phyloP scores from a whole-genome alignment of 2,797 vertebrate genomes.

The Mastacembelus armatus region DNA sequence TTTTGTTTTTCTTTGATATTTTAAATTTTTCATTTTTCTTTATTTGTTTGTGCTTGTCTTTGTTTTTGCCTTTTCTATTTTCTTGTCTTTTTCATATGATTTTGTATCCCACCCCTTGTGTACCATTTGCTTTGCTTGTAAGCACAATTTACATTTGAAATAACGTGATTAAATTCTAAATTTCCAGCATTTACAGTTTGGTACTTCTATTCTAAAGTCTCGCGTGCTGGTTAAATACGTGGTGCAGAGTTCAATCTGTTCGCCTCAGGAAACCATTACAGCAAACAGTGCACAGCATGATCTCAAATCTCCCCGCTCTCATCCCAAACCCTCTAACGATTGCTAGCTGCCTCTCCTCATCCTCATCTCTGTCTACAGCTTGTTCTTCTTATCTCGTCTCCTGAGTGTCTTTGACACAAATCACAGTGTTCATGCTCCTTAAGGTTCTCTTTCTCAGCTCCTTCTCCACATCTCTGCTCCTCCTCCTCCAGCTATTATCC shows the following conservation, averaged over 20 bases:
- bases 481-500: not conserved
- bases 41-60: constrained; percentile 39
- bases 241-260: constrained; percentile 45
- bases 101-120: constrained; percentile 41
- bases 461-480: not conserved
- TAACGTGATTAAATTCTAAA: constrained; percentile 45
- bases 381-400: no score
- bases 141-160: constrained; percentile 75
- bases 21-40: constrained; percentile 62
- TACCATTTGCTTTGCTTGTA: constrained; percentile 66
- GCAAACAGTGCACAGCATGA: constrained; percentile 45
- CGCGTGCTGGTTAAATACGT: constrained; percentile 26
- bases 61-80: constrained; percentile 20
- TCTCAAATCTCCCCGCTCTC: constrained; percentile 39
- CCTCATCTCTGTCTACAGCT: constrained; percentile 1
- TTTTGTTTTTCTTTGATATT: constrained; percentile 43
- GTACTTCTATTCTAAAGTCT: not conserved
- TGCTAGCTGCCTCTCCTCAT: not conserved
- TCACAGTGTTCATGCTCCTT: not conserved
- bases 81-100: constrained; percentile 23
- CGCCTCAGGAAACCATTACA: constrained; percentile 54
- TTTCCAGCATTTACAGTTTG: not conserved
- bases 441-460: not conserved
- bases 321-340: constrained; percentile 30
- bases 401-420: constrained; percentile 44